Base-by-base conservation (phyloP, 2,113 vertebrate species). In the Anarrhichthys ocellatus region DNA sequence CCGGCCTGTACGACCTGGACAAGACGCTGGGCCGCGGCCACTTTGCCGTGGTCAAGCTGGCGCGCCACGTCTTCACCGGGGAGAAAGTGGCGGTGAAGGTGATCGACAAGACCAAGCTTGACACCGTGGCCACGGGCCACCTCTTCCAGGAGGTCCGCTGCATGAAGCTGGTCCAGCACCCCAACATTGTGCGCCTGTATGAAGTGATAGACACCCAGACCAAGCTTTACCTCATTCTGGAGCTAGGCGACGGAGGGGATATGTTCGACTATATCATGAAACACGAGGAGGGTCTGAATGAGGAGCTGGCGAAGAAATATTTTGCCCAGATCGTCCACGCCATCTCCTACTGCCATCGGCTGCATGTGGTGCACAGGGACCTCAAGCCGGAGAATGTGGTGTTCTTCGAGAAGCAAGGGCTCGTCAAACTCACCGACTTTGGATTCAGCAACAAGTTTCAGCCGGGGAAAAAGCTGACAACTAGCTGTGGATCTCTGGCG, bases 241-340 rank as follows among this genome's bases (percentile, higher is more conserved):
- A 99, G 92, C 95, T 99, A 1, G 98, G 97, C 5, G 98, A 99
- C 73, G 98, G 98, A 6, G 98, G 98, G 29, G 98, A 99, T 82
- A 99, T 99, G 98, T 99, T 99, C 56, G 98, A 99, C 92, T 99
- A 99, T 92, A 99, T 99, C 93, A 99, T 99, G 98, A 98, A 98
- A 71, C 98, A 99, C 0, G 98, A 99, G 91, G 97, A 98, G 67
- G 98, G 98, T n/a, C 96, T 99, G 66, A 97, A 95, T 9, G 98
- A 99, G 84, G 98, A 99, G 80, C 90, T 99, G 88, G 98, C 98
- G 50, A 99, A 99, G 92, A 99, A 97, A 65, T 99, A 99, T 79
- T 99, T 99, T 74, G 98, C 98, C 80, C 98, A 99, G 90, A 98
- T 99, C 66, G 98, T 99, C 77, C 98, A 99, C 22, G 98, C 98